Evolutionary conservation across 2,113 vertebrate species (phyloP).

Genomic region (Proteles cristata): DNA sequence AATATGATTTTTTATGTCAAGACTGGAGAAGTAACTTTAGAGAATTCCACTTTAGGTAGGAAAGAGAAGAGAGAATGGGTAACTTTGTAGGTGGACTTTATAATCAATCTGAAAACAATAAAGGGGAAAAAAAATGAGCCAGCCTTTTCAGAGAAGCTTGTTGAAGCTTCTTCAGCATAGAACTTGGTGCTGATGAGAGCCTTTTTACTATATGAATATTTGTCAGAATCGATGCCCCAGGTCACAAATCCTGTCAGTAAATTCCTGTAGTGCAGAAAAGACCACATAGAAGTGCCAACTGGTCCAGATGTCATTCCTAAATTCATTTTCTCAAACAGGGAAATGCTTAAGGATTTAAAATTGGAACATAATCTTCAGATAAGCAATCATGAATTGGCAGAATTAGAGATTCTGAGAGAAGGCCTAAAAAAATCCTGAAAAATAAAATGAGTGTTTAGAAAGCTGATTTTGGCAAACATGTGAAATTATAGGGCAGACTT

Average conservation of each 20-base stretch:
- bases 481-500: background rate
- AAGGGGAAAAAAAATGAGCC: background rate
- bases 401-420: constrained; percentile 49
- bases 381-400: constrained; percentile 18
- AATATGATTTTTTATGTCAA: background rate
- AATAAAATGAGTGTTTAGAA: constrained; percentile 19
- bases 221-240: background rate
- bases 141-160: background rate
- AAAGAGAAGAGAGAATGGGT: background rate
- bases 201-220: background rate
- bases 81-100: background rate
- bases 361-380: constrained; percentile 44
- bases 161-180: background rate
- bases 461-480: constrained; percentile 35
- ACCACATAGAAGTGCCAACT: constrained; percentile 6
- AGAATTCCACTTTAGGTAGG: background rate
- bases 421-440: constrained; percentile 43
- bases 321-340: constrained; percentile 37
- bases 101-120: background rate
- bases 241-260: constrained; percentile 37
- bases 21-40: background rate
- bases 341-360: constrained; percentile 43
- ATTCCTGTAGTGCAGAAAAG: background rate
- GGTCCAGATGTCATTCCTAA: constrained; percentile 43
- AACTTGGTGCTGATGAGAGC: background rate